Evolutionary conservation across 2,113 vertebrate species (phyloP), one percentile per base, ranked within the genome.

Genomic region (Notarius lentiginosus): DNA sequence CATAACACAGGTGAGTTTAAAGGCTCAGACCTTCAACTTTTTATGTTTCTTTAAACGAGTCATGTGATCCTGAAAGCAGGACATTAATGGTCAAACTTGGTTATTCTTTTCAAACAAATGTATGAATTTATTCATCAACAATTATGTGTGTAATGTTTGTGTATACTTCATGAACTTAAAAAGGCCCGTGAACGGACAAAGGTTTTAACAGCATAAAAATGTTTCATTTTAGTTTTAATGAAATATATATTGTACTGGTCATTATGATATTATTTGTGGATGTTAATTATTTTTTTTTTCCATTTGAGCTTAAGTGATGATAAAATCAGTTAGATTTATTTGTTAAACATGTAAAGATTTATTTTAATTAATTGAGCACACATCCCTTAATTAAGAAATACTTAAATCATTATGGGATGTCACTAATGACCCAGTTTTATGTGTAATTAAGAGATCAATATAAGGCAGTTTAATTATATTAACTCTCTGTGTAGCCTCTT

Each of bases 1-100:
- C 94, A 96, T 90, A 97, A 96, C 92, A 97, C 96, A 86, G 97
- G 97, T 97, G 86, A 41, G 49, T 3, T 61, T 20, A 5, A 30
- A 49, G 9, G 49, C 53, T 27, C 56, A 55, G 27, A 77, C 41
- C 20, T 84, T 58, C 63, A 7, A 79, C 41, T 30, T 88, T 18
- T 79, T 27, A 80, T 41, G 4, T 61, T 60, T 81, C 30, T 34
- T 80, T 34, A 77, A 77, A 60, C 2, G 30, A 58, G 2, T 30
- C 15, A 5, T 22, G 5, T 58, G 53, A 7, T 58, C 27, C 17
- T 79, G n/a, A 41, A 41, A 5, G 8, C 49, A 20, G 77, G 4
- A 4, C n/a, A 10, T 58, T 34, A 58, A 20, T 30, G 27, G 20
- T 9, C 1, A 55, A 17, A 7, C 22, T 53, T n/a, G 73, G 6